Percentiles rank a stretch among this genome's conserved stretches.
phyloP scores from a whole-genome alignment of 2,888 invertebrate species.

The Xanthostigma xanthostigma region DNA sequence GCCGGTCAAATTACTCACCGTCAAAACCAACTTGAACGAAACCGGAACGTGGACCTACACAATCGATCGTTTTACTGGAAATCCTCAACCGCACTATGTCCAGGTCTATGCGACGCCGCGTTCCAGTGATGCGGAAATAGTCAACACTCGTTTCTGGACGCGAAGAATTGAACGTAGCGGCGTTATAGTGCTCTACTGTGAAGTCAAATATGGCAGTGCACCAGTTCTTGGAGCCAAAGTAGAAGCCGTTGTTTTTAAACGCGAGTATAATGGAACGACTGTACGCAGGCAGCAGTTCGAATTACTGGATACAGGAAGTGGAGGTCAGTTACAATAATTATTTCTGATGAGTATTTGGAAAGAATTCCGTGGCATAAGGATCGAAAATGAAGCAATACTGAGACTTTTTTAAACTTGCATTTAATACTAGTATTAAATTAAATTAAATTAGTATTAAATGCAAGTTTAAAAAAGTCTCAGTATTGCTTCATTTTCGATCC shows the following conservation, averaged over 20 bases:
- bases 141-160: conserved; percentile 33
- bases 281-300: conserved; percentile 28
- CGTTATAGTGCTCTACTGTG: conserved; percentile 34
- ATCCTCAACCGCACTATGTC: conserved; percentile 42
- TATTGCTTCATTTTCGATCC: too few relatives aligned
- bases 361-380: too few relatives aligned
- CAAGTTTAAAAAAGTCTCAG: too few relatives aligned
- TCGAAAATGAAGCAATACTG: too few relatives aligned
- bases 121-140: conserved; percentile 27
- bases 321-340: conserved; percentile 21
- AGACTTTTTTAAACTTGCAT: too few relatives aligned
- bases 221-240: conserved; percentile 42
- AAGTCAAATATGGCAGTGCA: conserved; percentile 36
- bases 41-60: conserved; percentile 43
- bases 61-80: conserved; percentile 38
- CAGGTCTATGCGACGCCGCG: conserved; percentile 41
- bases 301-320: conserved; percentile 41
- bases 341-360: too few relatives aligned
- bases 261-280: conserved; percentile 22
- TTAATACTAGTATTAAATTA: too few relatives aligned
- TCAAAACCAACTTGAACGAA: conserved; percentile 35
- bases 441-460: too few relatives aligned
- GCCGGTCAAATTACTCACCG: conserved; percentile 33
- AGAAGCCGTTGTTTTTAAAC: conserved; percentile 31
- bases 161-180: conserved; percentile 23